Base-by-base conservation (phyloP, 1,140 invertebrate species). In the Nymphalis io region DNA sequence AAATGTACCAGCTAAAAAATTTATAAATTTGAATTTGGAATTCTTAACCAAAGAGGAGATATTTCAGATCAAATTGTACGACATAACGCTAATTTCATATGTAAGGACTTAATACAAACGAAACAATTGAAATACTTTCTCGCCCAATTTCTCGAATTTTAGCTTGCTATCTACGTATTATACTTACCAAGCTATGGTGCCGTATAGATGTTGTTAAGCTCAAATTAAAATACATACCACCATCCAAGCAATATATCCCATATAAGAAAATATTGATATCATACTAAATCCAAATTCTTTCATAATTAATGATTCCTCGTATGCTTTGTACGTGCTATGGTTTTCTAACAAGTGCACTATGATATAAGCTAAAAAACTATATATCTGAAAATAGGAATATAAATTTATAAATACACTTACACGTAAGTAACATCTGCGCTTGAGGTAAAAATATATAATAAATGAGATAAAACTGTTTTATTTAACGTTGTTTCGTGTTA, bases 261-360 rank as follows among this genome's bases (percentile, higher is more conserved):
- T 60, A 16, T 61, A 66, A 23, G 63, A 53, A 44, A 38, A 71
- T 11, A 53, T 65, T 12, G 57, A 42, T 46, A 27, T 57, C 15
- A 66, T 40, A 46, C 13, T 66, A 38, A 66, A 64, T 23, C 61
- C 69, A 53, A 71, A 61, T 57, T 66, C 40, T 61, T 71, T 71
- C 20, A 53, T 39, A 55, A 66, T 39, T 38, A 71, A 55, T 12
- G 69, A 60, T 21, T 40, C 40, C 20, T 66, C 62, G 16, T 66
- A 40, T 1, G 46, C 27, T 4, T 46, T 16, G 20, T 55, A 44
- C 10, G 63, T 65, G 3, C 40, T 71, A 33, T 71, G 63, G 21
- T 71, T 71, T 53, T 71, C 69, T 27, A 46, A 64, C 10, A n/a
- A n/a, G n/a, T 39, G 44, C 12, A 71, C 69, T 46, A 66, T 16